Base-by-base conservation (phyloP, 2,888 invertebrate genomes). In the Epinotia ramella region DNA sequence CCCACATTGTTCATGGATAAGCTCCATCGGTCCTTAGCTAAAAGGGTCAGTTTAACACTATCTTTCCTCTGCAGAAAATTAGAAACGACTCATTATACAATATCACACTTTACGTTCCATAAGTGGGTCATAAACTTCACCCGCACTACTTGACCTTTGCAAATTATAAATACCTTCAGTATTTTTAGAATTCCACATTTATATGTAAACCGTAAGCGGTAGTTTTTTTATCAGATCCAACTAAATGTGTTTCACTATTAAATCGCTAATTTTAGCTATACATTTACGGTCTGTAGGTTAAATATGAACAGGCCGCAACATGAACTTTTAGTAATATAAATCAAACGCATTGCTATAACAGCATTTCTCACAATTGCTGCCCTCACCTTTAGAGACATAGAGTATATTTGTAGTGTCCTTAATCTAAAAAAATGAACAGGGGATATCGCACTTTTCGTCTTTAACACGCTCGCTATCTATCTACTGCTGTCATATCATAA, bases 171-270 rank as follows among this genome's bases (percentile, higher is more conserved):
- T 69, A 69, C 16, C 3, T 24, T 44, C 40, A 33, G 62, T 69
- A 69, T 69, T 46, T 28, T 69, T 60, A 69, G 69, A 69, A 69
- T 60, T 11, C 46, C 59, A n/a, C 68, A 59, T 59, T 69, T 46
- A 7, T 44, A 69, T 59, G 18, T 44, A 59, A 60, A 57, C 11
- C 60, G 16, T 59, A 46, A 69, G 16, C 46, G 44, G 59, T 46
- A 69, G 69, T 69, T 60, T 44, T 57, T 68, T 69, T 69, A 59
- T 59, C 24, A n/a, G 59, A 69, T 69, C 46, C 3, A 44, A 53
- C 5, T 57, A 12, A 40, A 5, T 6, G 12, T 67, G 18, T 67
- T 13, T 16, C 33, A 57, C 18, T 68, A 59, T 57, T 46, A 64
- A 11, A 33, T 24, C 33, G 56, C 68, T 68, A 68, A 59, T 68